Evolutionary conservation across 2,888 invertebrate genomes (phyloP), one percentile per base, ranked within the genome.

Genomic region (Tupiocoris notatus): DNA sequence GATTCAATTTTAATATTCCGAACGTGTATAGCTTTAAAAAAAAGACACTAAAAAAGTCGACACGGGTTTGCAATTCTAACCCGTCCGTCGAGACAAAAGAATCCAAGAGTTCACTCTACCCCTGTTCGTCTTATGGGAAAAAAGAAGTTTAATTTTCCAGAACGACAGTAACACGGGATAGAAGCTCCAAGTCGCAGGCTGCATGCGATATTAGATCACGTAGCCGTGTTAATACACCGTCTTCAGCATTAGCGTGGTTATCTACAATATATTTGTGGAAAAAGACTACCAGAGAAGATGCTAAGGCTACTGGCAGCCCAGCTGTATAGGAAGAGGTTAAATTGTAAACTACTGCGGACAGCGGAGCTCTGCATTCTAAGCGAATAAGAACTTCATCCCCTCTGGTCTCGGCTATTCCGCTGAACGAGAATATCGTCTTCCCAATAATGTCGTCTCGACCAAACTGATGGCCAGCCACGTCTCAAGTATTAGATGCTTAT

Each of bases 221-320:
- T 65, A 65, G 25, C 39, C 20, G 65, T 65, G 65, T 65, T 65
- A 65, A 65, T 65, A 65, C 25, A 65, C 65, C 39, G 65, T 39
- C 65, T 65, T 65, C 65, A 65, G 65, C 65, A 65, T 65, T 65
- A 65, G 65, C 65, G n/a, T 17, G 65, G 65, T 65, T 65, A 65
- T 65, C 65, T 65, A 24, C 65, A 24, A 65, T 65, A 65, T 65
- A 65, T 65, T 65, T 65, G 65, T 20, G 65, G 65, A 39, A 65
- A 65, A 65, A 65, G 39, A 39, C 39, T 39, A 39, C 39, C 39
- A 12, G 39, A 39, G 39, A 39, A 39, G 39, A 12, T 3, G 39
- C 39, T 39, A 39, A 39, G 39, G 39, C 6, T 12, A n/a, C n/a
- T n/a, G n/a, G n/a, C n/a, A n/a, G n/a, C n/a, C n/a, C n/a, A n/a